Percentiles rank a stretch among this genome's conserved stretches.
phyloP scores from a whole-genome alignment of 2,888 invertebrate genomes.

The Plagodis dolabraria region DNA sequence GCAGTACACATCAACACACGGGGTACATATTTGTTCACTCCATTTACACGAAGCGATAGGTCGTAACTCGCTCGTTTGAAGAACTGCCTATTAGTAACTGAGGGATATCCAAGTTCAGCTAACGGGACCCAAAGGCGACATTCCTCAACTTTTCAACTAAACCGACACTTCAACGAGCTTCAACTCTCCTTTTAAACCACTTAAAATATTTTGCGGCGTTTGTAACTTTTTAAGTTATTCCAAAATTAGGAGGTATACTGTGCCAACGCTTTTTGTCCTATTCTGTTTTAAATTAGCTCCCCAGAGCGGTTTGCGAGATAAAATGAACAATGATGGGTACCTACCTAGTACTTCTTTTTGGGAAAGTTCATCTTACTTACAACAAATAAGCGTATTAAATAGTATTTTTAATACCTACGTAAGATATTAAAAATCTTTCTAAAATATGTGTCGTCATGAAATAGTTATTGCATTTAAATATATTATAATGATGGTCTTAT shows the following conservation, averaged over 20 bases:
- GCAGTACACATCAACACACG: constrained; percentile 11
- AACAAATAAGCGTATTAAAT: too few relatives aligned
- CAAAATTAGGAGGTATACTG: constrained; percentile 36
- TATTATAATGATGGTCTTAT: too few relatives aligned
- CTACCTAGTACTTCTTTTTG: too few relatives aligned
- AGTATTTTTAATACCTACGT: too few relatives aligned
- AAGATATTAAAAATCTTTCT: too few relatives aligned
- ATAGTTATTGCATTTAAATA: too few relatives aligned
- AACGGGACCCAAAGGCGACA: constrained; percentile 38
- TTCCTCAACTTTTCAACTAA: constrained; percentile 49
- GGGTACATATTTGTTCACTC: constrained; percentile 16
- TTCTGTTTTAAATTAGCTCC: constrained; percentile 30
- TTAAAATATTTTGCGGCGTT: constrained; percentile 47
- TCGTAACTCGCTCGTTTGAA: constrained; percentile 4
- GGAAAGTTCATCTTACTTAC: too few relatives aligned
- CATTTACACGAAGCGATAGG: constrained; percentile 3
- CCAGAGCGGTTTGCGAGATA: constrained; percentile 7
- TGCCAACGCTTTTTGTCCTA: constrained; percentile 24
- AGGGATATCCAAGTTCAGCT: constrained; percentile 6
- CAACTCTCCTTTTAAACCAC: constrained; percentile 42
- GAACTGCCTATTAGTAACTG: background rate
- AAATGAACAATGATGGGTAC: background rate
- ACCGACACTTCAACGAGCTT: constrained; percentile 30
- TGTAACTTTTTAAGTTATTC: constrained; percentile 47
- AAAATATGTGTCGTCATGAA: too few relatives aligned